phyloP scores from a whole-genome alignment of 2,113 vertebrate species.

The Strigops habroptila region DNA sequence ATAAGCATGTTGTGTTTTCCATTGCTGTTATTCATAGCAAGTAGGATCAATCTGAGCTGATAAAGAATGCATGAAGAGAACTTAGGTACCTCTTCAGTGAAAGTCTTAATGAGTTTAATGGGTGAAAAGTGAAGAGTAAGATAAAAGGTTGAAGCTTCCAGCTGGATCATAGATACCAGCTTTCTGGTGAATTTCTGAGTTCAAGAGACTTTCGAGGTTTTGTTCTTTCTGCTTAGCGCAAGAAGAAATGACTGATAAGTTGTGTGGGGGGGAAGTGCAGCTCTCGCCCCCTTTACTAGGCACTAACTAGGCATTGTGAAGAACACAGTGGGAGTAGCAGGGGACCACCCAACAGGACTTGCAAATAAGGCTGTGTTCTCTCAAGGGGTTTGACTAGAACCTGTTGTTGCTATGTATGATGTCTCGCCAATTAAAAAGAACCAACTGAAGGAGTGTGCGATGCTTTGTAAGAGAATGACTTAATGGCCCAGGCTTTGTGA shows the following conservation, averaged over 20 bases:
- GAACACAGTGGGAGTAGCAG: neutral
- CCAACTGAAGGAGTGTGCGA: neutral
- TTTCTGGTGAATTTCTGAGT: slow-evolving; percentile 1
- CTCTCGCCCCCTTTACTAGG: neutral
- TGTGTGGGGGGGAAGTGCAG: neutral
- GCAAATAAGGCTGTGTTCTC: neutral
- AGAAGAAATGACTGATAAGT: neutral
- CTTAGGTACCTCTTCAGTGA: neutral
- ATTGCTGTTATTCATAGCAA: neutral
- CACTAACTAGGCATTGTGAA: neutral
- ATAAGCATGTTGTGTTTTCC: neutral
- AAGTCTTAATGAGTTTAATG: neutral
- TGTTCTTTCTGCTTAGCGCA: neutral
- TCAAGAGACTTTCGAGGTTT: neutral
- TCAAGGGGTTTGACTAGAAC: neutral
- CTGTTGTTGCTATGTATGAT: neutral
- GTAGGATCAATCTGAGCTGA: neutral
- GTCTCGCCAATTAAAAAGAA: neutral
- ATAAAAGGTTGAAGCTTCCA: neutral
- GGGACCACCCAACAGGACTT: neutral
- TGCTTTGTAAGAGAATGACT: neutral
- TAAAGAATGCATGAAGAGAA: neutral
- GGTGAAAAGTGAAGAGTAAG: neutral
- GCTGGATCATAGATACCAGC: neutral
- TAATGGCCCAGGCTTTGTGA: neutral